Conservation (phyloP, 2,113 vertebrate species). For the Rhinolophus ferrumequinum region DNA sequence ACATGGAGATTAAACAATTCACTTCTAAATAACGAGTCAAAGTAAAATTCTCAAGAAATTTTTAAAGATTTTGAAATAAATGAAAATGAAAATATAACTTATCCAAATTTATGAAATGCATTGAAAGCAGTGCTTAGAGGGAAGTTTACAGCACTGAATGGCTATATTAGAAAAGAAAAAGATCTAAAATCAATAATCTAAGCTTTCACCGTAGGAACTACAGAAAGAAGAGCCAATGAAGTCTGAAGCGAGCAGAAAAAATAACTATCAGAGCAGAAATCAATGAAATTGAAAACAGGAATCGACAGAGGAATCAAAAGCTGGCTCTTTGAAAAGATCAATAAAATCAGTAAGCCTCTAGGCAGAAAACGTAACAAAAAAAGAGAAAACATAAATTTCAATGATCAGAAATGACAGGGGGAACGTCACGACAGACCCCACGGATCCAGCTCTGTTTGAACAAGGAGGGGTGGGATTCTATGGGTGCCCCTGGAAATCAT, state of each 20-base stretch:
- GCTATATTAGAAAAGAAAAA: background rate
- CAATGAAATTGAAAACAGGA: background rate
- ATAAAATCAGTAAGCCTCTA: background rate
- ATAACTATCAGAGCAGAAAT: background rate
- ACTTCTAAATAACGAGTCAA: background rate
- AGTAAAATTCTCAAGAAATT: background rate
- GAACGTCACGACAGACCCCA: background rate
- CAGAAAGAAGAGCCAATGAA: background rate
- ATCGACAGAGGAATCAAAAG: background rate
- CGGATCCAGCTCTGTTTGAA: background rate
- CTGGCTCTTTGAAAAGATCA: background rate
- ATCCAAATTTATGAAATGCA: too few relatives aligned
- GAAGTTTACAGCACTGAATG: fast-evolving
- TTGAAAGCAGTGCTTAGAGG: background rate
- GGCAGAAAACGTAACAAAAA: background rate
- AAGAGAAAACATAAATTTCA: fast-evolving
- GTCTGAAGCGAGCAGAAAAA: too few relatives aligned
- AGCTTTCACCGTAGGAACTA: background rate
- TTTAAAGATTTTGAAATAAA: background rate
- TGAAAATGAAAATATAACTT: background rate
- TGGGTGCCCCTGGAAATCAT: background rate
- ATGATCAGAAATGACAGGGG: fast-evolving
- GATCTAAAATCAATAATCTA: too few relatives aligned
- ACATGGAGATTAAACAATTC: background rate
- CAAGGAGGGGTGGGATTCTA: background rate